Base-by-base conservation (phyloP, 2,113 vertebrate species). In the Jaculus jaculus region DNA sequence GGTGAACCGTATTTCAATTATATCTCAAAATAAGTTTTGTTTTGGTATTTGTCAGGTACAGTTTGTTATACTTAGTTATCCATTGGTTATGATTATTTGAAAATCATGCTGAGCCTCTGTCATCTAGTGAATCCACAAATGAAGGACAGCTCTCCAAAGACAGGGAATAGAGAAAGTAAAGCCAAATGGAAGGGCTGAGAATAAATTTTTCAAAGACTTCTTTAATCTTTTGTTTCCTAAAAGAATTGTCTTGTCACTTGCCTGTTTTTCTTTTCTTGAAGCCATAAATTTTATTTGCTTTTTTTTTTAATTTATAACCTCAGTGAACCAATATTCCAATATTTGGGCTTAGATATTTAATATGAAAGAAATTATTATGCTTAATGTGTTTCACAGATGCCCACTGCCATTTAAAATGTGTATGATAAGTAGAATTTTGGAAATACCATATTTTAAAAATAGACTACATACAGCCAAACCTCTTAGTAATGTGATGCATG, bases 381-480 rank as follows among this genome's bases (percentile, higher is more conserved):
- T 84, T 74, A 63, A 3, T 9, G 21, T 87, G 87, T 61, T 20
- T 90, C 23, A 63, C 10, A 80, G 39, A 84, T 65, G 1, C 42
- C 32, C 28, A 47, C 13, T 28, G 1, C 75, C 60, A 84, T 94
- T 95, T 93, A 51, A 73, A 91, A 78, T 68, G 2, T 47, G 5
- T 58, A 26, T 8, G 3, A 72, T 54, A 74, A 68, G 68, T 47
- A 84, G 13, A 94, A 87, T 66, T 89, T 90, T 79, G 30, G 39
- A 92, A 93, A 92, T 85, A 78, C 20, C 60, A 87, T 87, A 24
- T 80, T 80, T 90, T 77, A 84, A 88, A 85, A 92, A 54, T n/a
- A 93, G 51, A 60, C 72, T 37, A 60, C 2, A 90, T 37, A 60
- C 2, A 90, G 17, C 2, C 42, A 84, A 88, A 75, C 30, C 42